Evolutionary conservation across 1,140 invertebrate genomes (phyloP), one percentile per base, ranked within the genome.

Genomic region (Eufriesea mexicana): DNA sequence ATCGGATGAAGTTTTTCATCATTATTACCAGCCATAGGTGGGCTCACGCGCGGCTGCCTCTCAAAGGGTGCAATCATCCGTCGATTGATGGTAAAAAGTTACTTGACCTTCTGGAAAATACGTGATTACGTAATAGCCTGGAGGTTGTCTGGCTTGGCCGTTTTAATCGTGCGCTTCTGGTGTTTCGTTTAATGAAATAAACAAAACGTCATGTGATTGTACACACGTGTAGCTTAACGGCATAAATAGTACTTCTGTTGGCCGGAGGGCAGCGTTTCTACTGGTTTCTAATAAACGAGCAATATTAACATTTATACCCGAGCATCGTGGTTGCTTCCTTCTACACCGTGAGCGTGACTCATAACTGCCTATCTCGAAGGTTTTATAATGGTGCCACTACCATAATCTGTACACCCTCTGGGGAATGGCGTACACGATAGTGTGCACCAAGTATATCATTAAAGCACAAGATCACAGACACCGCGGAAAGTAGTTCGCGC

Each of bases 231-330:
- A 68, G 16, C 14, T 35, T 16, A 45, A 64, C 35, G 47, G 20
- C 59, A 28, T 28, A 66, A 25, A 81, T 67, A 28, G 14, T 16
- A 20, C n/a, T 47, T 45, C 59, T 35, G 18, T n/a, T 20, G 20
- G 25, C 16, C 51, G 20, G 9, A 16, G 8, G 47, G 57, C 35
- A 55, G 6, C 23, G 28, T 61, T 35, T 78, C 55, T 20, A 61
- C 28, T 16, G 62, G 35, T 66, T 78, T 77, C 66, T 89, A 78
- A 89, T 66, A 64, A 89, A 89, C 62, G 80, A 86, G 57, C 59
- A 59, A 89, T 89, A 89, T 89, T 86, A 89, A 86, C 87, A 81
- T 88, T 88, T 88, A 85, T 61, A 71, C 51, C 35, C 20, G 35
- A 62, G 25, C 62, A 51, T 57, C 55, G 42, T 20, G n/a, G 42